Evolutionary conservation across 2,888 invertebrate species (phyloP), one percentile per base, ranked within the genome.

Genomic region (Aricia artaxerxes): DNA sequence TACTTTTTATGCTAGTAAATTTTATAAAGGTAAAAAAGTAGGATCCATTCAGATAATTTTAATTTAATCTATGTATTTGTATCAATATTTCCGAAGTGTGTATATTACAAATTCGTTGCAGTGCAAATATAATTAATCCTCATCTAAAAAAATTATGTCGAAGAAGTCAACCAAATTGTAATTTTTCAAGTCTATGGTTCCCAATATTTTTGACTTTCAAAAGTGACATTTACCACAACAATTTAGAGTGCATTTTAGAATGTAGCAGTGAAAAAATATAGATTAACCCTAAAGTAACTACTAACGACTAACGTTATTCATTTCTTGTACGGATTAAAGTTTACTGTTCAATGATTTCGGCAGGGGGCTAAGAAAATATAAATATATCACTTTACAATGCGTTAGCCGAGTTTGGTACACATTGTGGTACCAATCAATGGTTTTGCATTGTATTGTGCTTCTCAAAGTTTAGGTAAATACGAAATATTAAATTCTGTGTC

Each of bases 301-400:
- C 16, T 44, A 40, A 73, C 78, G 24, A 61, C 16, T 44, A 40
- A 80, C 81, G 61, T 77, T 83, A 84, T 85, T 84, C 82, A 82
- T 83, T 86, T 76, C 76, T 76, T 84, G 84, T 85, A 80, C 85
- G 90, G 91, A 91, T 91, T 91, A 90, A 85, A 83, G 79, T 81
- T 84, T 85, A 88, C 90, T 89, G 89, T 90, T 88, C 84, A 81
- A 83, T 84, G 82, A 85, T 86, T 86, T 85, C 84, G 83, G 86
- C 86, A 87, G 88, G 90, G 92, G 92, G 86, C 85, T 84, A 88
- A 91, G 91, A 91, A 92, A 92, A 90, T 92, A 92, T 90, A 93
- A 93, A 93, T 93, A 93, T 92, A 93, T 93, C 94, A 91, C 89
- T 91, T 92, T 91, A 90, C 92, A 92, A 90, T 90, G 85, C 87